Evolutionary conservation across 2,113 vertebrate species (phyloP), one percentile per base, ranked within the genome.

Genomic region (Camelus dromedarius): DNA sequence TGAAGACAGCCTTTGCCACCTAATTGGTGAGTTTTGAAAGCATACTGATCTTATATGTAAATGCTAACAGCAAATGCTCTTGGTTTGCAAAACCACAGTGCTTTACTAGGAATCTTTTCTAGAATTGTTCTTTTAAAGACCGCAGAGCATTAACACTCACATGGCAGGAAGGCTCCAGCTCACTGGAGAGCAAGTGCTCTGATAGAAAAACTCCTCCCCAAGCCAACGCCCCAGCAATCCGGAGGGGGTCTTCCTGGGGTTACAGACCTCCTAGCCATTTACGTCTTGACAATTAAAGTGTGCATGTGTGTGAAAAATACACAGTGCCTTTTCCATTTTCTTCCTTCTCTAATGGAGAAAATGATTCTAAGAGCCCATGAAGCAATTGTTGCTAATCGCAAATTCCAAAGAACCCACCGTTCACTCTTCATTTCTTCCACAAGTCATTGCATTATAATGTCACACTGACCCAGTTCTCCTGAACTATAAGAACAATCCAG

Each of bases 21-120:
- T 98, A 30, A 97, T 96, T 97, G 99, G 99, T 99, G 98, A 99
- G 99, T 99, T 99, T 98, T 98, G 94, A 99, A 98, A 98, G 82
- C 58, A 97, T 91, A 96, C 50, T 60, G 9, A 32, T 76, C 73
- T 92, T 93, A 96, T 93, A 91, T 42, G 69, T 91, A 96, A 97
- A 1, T 10, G 58, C 48, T 90, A 60, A 96, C 70, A 79, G 19
- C 50, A 32, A 62, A 11, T 0, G 16, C 48, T 98, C 95, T 97
- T 56, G 82, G 97, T 97, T 96, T 96, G 82, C 96, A 95, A 97
- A 98, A 95, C 97, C 96, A 67, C 96, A 95, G 83, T 6, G 16
- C 38, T 72, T 50, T 97, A 89, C 97, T 50, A 91, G 96, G 97
- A 96, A 95, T 85, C 92, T 86, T 20, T 76, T 93, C 32, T n/a